Evolutionary conservation across 2,113 vertebrate species (phyloP), one percentile per base, ranked within the genome.

Genomic region (Platysternon megacephalum): DNA sequence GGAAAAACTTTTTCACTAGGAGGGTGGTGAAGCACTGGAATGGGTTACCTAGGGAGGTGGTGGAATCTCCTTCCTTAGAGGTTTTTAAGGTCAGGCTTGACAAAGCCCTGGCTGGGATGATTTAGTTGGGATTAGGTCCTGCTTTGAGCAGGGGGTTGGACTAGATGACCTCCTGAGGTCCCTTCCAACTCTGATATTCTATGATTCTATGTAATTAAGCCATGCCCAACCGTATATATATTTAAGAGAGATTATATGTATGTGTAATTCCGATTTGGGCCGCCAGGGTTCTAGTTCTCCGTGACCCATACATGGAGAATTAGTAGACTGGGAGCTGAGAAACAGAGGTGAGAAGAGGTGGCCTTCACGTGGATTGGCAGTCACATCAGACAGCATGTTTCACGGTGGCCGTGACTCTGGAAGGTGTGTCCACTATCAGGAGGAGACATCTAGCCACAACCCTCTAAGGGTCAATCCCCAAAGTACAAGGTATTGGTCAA

Each of bases 181-280:
- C n/a, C n/a, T n/a, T n/a, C n/a, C n/a, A n/a, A n/a, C n/a, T n/a
- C n/a, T n/a, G n/a, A n/a, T n/a, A n/a, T n/a, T n/a, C n/a, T n/a
- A n/a, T n/a, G n/a, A n/a, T n/a, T n/a, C n/a, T n/a, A n/a, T n/a
- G 3, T 83, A 90, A 79, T 3, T 2, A 92, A 86, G 32, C 58
- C n/a, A 78, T 93, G 87, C 79, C 12, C 5, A 81, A 82, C 76
- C 94, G n/a, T 39, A 52, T 85, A 97, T 93, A 91, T 91, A 95
- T 90, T 96, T 91, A 91, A 89, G 74, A 93, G 90, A 91, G 95
- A 95, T 17, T n/a, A 8, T n/a, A 22, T 39, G 35, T 10, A 21
- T 72, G 65, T 22, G 19, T 72, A 91, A 24, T 16, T 61, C 6
- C 58, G 6, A 35, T 87, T 91, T 46, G 79, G 78, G 74, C 3